Evolutionary conservation across 2,113 vertebrate species (phyloP), one percentile per base, ranked within the genome.

Genomic region (Hemicordylus capensis): DNA sequence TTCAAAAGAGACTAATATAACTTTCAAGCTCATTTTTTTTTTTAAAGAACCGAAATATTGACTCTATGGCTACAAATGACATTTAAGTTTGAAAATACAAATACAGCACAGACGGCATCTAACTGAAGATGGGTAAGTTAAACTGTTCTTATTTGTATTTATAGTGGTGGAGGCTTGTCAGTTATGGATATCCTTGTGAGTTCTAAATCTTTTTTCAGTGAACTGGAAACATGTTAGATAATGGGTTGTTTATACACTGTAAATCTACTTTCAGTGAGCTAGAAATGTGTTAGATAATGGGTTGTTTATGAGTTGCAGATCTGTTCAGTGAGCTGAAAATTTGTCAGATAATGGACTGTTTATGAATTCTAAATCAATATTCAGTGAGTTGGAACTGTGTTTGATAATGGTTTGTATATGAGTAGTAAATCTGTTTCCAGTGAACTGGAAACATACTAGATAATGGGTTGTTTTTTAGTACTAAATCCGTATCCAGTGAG

Each of bases 361-460:
- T 97, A 96, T 96, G 95, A 96, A 96, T 97, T 96, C 94, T 95
- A 97, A 96, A 97, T 97, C 95, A 95, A 94, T 96, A 93, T 95
- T 96, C 95, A 96, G 95, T 96, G 95, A 96, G 93, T 93, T 17
- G 95, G 94, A 96, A 97, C 95, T 95, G 84, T 95, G 95, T 96
- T 94, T 95, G 94, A 96, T 96, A 97, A 97, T 96, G 90, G 93
- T 86, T 88, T 95, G 93, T 76, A 91, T 95, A 95, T 94, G 93
- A 94, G 96, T 93, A 95, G 92, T 95, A 97, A 97, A 97, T 97
- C 96, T 96, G 95, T 94, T 96, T 94, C 89, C 95, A 96, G 95
- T 94, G 95, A 97, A 96, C 95, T 96, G 94, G 94, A 96, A 96
- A 95, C 94, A 87, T 92, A 94, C 87, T 94, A 94, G 95, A 96